These are phyloP conservation scores for Stigmatopora nigra DNA, from an alignment of 2,113 vertebrate species.

Conservation along the genomic window DNA sequence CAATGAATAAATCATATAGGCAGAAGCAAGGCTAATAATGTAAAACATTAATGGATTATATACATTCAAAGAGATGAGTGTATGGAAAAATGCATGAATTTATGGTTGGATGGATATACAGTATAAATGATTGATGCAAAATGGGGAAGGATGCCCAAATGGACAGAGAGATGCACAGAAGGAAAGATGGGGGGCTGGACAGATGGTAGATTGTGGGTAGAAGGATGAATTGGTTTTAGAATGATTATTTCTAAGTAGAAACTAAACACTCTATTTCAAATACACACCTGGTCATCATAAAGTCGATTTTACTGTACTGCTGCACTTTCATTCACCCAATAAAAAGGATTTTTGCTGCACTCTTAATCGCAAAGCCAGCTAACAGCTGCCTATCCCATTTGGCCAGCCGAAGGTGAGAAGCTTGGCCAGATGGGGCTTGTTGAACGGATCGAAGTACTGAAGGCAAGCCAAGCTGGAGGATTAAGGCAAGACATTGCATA, in stretches of 20 bases:
- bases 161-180: too few relatives aligned
- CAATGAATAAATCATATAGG: background rate
- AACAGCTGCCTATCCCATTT: constrained; percentile 30
- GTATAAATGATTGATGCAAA: too few relatives aligned
- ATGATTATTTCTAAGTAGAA: too few relatives aligned
- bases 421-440: constrained; percentile 46
- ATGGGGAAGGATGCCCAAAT: too few relatives aligned
- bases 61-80: too few relatives aligned
- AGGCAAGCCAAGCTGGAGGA: constrained; percentile 40
- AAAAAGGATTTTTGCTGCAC: background rate
- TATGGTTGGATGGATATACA: too few relatives aligned
- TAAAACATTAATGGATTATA: background rate
- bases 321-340: background rate
- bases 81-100: too few relatives aligned
- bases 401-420: constrained; percentile 29
- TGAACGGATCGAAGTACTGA: constrained; percentile 42
- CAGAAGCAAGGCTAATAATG: background rate
- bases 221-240: background rate
- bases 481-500: constrained; percentile 55
- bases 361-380: background rate
- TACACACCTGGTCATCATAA: background rate
- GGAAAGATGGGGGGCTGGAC: too few relatives aligned
- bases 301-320: background rate
- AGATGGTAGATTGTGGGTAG: background rate
- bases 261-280: background rate